phyloP scores from a whole-genome alignment of 2,888 invertebrate genomes.

The Philereme transversata region DNA sequence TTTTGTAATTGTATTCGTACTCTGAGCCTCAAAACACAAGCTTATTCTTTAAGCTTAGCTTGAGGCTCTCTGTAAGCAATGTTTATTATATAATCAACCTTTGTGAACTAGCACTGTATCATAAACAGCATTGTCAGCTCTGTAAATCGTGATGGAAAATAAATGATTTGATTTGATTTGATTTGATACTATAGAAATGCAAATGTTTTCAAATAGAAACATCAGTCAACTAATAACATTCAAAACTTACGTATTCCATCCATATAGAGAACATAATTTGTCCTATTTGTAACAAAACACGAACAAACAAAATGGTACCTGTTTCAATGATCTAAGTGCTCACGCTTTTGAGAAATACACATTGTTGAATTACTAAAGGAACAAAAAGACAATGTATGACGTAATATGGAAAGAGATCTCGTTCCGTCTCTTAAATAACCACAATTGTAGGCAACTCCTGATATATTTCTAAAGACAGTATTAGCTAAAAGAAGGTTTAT shows the following conservation, averaged over 20 bases:
- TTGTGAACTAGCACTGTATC: too few species aligned
- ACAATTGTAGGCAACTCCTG: conserved; percentile 7
- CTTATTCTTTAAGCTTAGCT: too few species aligned
- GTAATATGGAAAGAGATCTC: conserved; percentile 58
- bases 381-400: conserved; percentile 61
- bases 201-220: conserved; percentile 38
- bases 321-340: conserved; percentile 67
- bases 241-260: conserved; percentile 55
- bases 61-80: too few species aligned
- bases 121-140: too few species aligned
- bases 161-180: too few species aligned
- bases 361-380: conserved; percentile 67
- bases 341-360: conserved; percentile 71
- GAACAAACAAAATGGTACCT: conserved; percentile 65
- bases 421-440: conserved; percentile 32
- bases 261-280: conserved; percentile 61
- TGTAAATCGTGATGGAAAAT: too few species aligned
- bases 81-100: too few species aligned
- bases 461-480: not conserved
- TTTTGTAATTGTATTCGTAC: too few species aligned
- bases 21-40: too few species aligned
- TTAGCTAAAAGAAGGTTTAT: too few species aligned
- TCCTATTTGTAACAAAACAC: conserved; percentile 70
- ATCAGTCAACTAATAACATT: conserved; percentile 30
- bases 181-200: conserved; percentile 42